A percentile compares a stretch with the other conserved stretches of the same genome.
Evolutionary conservation across 2,113 vertebrate species (phyloP).

Genomic region (Pristiophorus japonicus): DNA sequence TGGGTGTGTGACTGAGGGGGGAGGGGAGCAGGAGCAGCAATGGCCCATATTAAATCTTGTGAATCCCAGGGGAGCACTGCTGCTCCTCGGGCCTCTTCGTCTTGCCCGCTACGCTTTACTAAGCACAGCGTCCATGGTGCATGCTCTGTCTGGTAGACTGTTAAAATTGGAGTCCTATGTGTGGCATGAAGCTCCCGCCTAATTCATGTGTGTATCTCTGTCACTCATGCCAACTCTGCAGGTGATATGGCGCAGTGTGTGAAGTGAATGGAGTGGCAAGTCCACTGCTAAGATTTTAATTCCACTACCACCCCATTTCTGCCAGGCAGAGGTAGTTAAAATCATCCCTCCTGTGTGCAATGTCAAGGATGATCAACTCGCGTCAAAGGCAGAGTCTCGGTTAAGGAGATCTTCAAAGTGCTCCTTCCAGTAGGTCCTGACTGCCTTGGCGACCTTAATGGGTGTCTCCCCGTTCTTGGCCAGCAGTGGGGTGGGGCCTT

Average conservation of each 20-base stretch:
- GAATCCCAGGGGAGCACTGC: neutral
- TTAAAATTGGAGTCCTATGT: neutral
- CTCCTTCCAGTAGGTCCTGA: no score
- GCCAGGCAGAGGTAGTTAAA: neutral
- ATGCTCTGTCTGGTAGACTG: neutral
- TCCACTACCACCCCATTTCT: neutral
- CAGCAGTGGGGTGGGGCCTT: no score
- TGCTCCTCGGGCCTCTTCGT: neutral
- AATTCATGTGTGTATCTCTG: neutral
- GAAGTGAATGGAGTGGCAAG: neutral
- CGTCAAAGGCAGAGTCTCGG: no score
- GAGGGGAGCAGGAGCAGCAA: neutral
- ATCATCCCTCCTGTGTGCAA: neutral
- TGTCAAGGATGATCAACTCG: neutral
- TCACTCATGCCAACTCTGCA: neutral
- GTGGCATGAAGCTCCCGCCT: neutral
- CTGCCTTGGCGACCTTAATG: no score
- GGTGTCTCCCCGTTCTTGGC: no score
- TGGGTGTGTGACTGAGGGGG: neutral
- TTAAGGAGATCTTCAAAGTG: no score
- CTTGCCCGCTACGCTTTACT: neutral
- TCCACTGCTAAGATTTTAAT: neutral
- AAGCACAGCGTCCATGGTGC: neutral
- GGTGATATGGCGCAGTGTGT: neutral
- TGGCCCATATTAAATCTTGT: neutral